Evolutionary conservation across 2,888 invertebrate species (phyloP), one percentile per base, ranked within the genome.

Genomic region (Orgyia antiqua): DNA sequence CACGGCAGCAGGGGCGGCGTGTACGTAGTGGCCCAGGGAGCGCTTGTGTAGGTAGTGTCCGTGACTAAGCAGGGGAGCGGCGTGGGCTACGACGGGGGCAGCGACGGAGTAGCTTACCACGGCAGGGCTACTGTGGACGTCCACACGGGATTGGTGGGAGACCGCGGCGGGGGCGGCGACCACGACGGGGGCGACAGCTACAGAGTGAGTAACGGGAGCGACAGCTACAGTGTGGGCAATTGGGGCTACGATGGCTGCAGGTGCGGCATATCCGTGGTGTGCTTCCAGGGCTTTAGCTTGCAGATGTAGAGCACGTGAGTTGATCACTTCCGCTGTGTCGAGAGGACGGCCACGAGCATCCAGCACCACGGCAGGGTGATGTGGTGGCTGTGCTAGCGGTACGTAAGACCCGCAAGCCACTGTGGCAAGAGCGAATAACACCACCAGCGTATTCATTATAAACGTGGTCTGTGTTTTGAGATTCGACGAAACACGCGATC

Each of bases 401-500:
- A 80, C 72, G 67, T 71, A 60, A 29, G 87, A 87, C 56, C 89
- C 90, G 60, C 84, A 86, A 36, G 87, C 89, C 62, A 89, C 77
- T 48, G 89, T 87, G 61, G 87, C 74, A 45, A 90, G 75, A 78
- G 89, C 89, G 74, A 88, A 88, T 70, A 90, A 88, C 78, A 89
- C 89, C 88, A 89, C 88, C 88, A 87, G 68, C 84, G 84, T 46
- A 57, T 70, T 73, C 68, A 66, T 70, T 56, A 10, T 58, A 45
- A 52, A 63, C 63, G 63, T 70, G 64, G 64, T 65, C 64, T 65
- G 64, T 65, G 64, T 62, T 67, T 49, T 31, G 43, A 38, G 49
- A 58, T 65, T 57, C 58, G 57, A 67, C 60, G 57, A 64, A 51
- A 51, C 40, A 59, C 44, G 62, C 63, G 74, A 78, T 76, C 75